phyloP scores from a whole-genome alignment of 2,797 vertebrate genomes.

The Amazona ochrocephala region DNA sequence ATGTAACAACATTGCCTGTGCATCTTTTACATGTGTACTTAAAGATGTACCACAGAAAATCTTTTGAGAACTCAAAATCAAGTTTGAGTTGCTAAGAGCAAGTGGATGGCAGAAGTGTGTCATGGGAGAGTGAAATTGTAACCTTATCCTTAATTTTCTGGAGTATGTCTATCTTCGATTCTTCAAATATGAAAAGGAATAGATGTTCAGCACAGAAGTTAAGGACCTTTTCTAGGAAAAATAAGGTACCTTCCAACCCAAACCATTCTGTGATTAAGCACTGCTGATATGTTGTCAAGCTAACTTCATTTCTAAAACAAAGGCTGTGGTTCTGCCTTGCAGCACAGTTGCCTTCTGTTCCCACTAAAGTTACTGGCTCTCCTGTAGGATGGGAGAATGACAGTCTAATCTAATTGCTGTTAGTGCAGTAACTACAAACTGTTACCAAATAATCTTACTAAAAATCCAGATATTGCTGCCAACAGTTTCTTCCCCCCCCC shows the following conservation, averaged over 20 bases:
- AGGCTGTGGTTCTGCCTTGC: constrained; percentile 1
- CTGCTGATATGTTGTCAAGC: neutral
- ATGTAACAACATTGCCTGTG: rapidly evolving
- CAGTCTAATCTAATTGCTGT: constrained; percentile 42
- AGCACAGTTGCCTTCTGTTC: constrained; percentile 41
- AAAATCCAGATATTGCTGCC: constrained; percentile 32
- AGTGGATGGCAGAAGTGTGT: neutral
- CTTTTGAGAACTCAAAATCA: rapidly evolving
- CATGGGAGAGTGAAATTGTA: neutral
- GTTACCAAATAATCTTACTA: constrained; percentile 27
- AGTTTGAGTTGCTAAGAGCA: neutral
- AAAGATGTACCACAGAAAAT: neutral
- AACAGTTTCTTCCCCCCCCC: neutral
- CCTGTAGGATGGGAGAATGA: constrained; percentile 6
- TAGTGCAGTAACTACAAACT: constrained; percentile 43
- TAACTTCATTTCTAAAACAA: constrained; percentile 4
- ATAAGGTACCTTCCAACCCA: neutral
- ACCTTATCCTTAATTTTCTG: neutral
- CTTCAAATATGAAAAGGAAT: neutral
- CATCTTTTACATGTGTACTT: neutral
- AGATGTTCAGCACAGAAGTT: neutral
- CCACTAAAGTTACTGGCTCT: neutral
- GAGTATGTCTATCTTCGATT: neutral
- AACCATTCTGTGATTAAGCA: neutral
- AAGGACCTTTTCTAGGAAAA: neutral